Evolutionary conservation across 2,797 vertebrate species (phyloP).

Genomic region (Ctenochaetus hawaiiensis): DNA sequence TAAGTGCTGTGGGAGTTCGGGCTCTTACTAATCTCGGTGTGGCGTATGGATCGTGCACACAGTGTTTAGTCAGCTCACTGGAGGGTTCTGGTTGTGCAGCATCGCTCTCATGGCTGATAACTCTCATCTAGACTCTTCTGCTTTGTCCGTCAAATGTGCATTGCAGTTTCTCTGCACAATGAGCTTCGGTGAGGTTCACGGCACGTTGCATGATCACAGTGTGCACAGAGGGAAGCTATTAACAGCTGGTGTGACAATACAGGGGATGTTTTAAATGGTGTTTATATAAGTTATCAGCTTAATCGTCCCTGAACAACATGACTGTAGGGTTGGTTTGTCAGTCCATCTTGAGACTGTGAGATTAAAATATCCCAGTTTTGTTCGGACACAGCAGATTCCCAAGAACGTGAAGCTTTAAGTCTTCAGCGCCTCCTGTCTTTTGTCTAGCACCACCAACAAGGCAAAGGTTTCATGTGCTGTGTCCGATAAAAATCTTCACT

Average conservation of each 20-base stretch:
- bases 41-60: constrained; percentile 24
- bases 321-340: neutral
- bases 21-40: constrained; percentile 34
- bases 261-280: neutral
- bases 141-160: constrained; percentile 56
- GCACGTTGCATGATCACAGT: constrained; percentile 2
- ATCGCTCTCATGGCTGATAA: constrained; percentile 30
- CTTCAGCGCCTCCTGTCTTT: neutral
- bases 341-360: neutral
- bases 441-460: neutral
- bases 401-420: neutral
- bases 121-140: constrained; percentile 66
- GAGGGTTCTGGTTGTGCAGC: constrained; percentile 40
- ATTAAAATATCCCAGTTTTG: neutral
- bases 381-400: neutral
- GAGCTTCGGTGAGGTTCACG: constrained; percentile 1
- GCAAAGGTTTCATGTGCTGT: neutral
- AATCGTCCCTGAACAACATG: neutral
- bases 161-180: constrained; percentile 33
- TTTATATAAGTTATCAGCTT: neutral
- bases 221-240: neutral
- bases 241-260: neutral
- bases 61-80: constrained; percentile 33
- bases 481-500: neutral
- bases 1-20: constrained; percentile 33